Conservation (phyloP, 2,797 vertebrate genomes). For the Ctenosaura bakeri region DNA sequence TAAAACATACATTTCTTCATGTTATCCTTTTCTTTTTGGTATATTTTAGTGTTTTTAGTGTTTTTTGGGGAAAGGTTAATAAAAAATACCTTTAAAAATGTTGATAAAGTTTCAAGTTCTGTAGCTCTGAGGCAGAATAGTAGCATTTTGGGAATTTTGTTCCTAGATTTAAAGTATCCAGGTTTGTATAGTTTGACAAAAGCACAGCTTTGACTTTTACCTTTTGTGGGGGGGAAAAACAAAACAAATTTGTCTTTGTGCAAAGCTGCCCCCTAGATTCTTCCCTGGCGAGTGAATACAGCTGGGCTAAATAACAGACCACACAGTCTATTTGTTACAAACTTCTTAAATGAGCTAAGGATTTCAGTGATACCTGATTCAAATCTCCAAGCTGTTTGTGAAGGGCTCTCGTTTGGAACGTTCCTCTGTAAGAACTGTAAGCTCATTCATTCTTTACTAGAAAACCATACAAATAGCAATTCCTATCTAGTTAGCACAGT, state of each 20-base stretch:
- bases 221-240: conserved; percentile 8
- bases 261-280: neutral
- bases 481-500: neutral
- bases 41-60: too few relatives aligned
- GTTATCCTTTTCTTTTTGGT: too few relatives aligned
- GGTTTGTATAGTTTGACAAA: neutral
- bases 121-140: neutral
- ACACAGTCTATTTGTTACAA: neutral
- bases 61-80: too few relatives aligned
- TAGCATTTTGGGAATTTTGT: neutral
- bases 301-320: neutral
- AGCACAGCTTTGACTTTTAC: neutral
- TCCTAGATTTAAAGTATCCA: neutral
- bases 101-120: neutral
- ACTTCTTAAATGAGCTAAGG: neutral
- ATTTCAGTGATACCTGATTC: neutral
- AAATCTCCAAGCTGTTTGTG: neutral
- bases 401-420: neutral
- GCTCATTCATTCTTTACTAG: neutral
- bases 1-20: too few relatives aligned
- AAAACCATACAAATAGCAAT: neutral
- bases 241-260: neutral
- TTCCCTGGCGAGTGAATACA: neutral
- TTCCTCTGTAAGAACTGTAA: neutral
- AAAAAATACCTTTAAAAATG: neutral